These are phyloP conservation scores for Synanthedon formicaeformis DNA, from an alignment of 2,888 invertebrate species.

Conservation along the genomic window DNA sequence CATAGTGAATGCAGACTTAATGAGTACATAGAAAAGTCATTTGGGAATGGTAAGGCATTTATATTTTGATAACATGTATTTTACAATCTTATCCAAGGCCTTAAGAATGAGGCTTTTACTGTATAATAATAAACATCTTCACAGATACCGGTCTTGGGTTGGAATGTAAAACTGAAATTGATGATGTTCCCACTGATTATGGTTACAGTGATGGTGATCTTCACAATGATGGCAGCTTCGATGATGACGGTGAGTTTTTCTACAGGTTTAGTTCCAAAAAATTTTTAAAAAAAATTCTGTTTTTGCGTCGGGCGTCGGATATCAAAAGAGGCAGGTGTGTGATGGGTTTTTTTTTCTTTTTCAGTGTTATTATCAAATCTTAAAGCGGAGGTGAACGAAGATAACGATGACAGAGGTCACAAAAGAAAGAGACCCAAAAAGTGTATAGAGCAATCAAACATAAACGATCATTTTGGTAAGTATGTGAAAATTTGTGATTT, in stretches of 20 bases:
- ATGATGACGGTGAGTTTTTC: constrained; percentile 15
- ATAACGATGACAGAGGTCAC: constrained; percentile 1
- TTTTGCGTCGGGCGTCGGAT: too few relatives aligned
- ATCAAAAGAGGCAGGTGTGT: neutral
- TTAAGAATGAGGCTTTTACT: neutral
- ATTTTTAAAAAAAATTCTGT: too few relatives aligned
- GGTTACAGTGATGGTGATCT: neutral
- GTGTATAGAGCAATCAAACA: neutral
- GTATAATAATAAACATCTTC: constrained; percentile 1
- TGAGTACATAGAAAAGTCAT: constrained; percentile 7
- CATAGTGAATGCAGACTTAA: constrained; percentile 15
- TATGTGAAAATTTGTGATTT: too few relatives aligned
- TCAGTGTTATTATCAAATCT: constrained; percentile 21
- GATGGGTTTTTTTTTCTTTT: constrained; percentile 1
- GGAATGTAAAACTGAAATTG: constrained; percentile 1
- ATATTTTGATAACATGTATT: too few relatives aligned
- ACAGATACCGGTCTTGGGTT: constrained; percentile 10
- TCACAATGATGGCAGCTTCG: constrained; percentile 11
- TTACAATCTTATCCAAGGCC: too few relatives aligned
- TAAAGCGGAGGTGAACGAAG: constrained; percentile 12
- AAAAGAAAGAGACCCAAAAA: constrained; percentile 9
- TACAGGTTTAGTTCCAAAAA: too few relatives aligned
- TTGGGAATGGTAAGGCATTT: constrained; percentile 1
- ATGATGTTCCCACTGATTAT: too few relatives aligned
- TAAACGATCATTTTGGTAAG: too few relatives aligned